These are phyloP conservation scores for Sebastes minor DNA, from an alignment of 2,797 vertebrate species.

Conservation along the genomic window DNA sequence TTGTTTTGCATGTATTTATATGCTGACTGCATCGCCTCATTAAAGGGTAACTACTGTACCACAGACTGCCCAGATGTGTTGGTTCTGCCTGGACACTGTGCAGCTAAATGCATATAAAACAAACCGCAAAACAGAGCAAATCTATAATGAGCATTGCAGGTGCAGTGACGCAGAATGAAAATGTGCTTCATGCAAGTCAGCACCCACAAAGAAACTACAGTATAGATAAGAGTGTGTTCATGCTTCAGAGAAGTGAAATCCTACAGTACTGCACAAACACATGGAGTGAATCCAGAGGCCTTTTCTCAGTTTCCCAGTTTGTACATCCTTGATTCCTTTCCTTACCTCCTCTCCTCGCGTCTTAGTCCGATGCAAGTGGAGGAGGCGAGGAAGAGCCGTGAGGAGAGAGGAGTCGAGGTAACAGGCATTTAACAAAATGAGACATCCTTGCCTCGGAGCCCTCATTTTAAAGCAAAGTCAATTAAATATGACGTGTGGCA, in stretches of 20 bases:
- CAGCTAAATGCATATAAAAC: conserved; percentile 15
- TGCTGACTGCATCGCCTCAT: neutral
- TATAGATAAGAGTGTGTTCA: neutral
- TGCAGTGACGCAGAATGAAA: neutral
- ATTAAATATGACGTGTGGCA: no score
- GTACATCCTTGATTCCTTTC: no score
- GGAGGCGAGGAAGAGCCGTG: no score
- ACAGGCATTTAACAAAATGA: no score
- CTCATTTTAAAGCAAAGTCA: no score
- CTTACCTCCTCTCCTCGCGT: no score
- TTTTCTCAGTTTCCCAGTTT: no score
- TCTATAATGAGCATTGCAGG: neutral
- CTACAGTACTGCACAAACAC: neutral
- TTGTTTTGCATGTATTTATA: conserved; percentile 16
- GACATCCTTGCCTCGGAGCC: no score
- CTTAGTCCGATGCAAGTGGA: no score
- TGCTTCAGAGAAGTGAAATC: neutral
- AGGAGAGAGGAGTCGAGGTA: no score
- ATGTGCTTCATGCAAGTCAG: conserved; percentile 5
- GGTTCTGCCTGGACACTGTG: neutral
- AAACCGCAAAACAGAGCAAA: conserved; percentile 26
- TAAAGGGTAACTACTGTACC: neutral
- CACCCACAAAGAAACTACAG: neutral
- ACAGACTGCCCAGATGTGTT: neutral
- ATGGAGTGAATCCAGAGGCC: neutral